A percentile compares a stretch with the other conserved stretches of the same genome.
phyloP scores from a whole-genome alignment of 1,140 invertebrate species.

The Neodiprion lecontei region DNA sequence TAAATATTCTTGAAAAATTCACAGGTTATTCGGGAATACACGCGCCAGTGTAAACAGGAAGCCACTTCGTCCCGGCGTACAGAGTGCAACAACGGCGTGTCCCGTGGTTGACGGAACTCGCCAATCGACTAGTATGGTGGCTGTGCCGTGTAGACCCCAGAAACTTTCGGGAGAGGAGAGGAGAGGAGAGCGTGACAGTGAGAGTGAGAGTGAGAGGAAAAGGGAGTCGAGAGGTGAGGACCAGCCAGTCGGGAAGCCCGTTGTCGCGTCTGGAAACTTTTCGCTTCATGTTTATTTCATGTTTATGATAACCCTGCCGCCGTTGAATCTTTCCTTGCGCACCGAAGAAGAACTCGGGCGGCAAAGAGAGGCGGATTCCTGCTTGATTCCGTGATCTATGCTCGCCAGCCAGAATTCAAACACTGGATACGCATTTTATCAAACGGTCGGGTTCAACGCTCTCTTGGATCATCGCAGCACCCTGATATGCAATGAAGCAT shows the following conservation, averaged over 20 bases:
- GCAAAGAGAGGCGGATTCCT: no score
- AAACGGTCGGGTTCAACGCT: no score
- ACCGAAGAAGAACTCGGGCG: no score
- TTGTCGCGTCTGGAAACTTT: conserved; percentile 17
- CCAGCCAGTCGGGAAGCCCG: background rate
- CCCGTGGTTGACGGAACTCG: background rate
- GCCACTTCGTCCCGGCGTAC: background rate
- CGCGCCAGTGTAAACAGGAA: background rate
- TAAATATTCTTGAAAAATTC: conserved; percentile 4
- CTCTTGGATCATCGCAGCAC: no score
- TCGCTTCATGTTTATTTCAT: conserved; percentile 20
- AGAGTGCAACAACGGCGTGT: background rate
- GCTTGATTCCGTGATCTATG: no score
- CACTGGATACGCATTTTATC: no score
- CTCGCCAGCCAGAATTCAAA: no score
- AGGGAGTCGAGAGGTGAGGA: no score
- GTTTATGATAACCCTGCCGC: conserved; percentile 10
- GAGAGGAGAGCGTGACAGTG: background rate
- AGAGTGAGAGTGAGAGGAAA: background rate
- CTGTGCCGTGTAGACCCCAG: background rate
- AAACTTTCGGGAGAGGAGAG: background rate
- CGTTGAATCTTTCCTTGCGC: no score
- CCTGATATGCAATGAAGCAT: no score
- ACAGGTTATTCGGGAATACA: conserved; percentile 3
- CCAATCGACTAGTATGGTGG: background rate